phyloP scores from a whole-genome alignment of 2,797 vertebrate genomes.

The Labroides dimidiatus region DNA sequence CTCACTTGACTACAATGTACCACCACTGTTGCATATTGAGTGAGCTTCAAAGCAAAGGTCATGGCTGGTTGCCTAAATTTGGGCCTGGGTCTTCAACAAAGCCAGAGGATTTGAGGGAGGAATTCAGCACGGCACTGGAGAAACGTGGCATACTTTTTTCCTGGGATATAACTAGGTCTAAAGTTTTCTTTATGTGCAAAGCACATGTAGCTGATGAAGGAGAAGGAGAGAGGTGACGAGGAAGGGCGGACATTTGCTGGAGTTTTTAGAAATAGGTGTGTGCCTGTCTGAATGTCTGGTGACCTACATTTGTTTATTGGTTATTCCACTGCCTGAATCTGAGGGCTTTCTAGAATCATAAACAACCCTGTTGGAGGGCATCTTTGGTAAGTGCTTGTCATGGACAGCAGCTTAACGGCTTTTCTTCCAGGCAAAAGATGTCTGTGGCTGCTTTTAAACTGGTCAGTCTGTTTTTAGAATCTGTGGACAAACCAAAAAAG shows the following conservation, averaged over 20 bases:
- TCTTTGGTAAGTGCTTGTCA: constrained; percentile 43
- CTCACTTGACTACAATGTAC: not conserved
- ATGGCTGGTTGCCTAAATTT: constrained; percentile 15
- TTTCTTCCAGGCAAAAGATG: constrained; percentile 51
- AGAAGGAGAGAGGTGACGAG: constrained; percentile 22
- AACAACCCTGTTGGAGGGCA: constrained; percentile 60
- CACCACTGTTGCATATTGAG: constrained; percentile 5
- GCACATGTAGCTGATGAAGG: constrained; percentile 34
- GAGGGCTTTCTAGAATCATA: constrained; percentile 47
- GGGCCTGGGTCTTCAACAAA: constrained; percentile 34
- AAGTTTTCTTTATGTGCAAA: constrained; percentile 36
- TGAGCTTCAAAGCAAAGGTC: constrained; percentile 32
- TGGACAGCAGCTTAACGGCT: constrained; percentile 49
- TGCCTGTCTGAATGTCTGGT: constrained; percentile 62
- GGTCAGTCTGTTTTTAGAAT: constrained; percentile 74
- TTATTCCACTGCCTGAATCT: constrained; percentile 58
- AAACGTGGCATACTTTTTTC: constrained; percentile 23
- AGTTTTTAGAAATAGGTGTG: constrained; percentile 58
- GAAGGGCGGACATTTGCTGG: constrained; percentile 28
- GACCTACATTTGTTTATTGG: constrained; percentile 80
- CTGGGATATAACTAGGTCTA: constrained; percentile 28
- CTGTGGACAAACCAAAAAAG: constrained; percentile 22
- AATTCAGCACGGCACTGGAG: constrained; percentile 35
- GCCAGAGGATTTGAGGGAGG: constrained; percentile 32
- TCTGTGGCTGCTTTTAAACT: constrained; percentile 46